Conservation (phyloP, 2,797 vertebrate species). For the Botia kubotai region DNA sequence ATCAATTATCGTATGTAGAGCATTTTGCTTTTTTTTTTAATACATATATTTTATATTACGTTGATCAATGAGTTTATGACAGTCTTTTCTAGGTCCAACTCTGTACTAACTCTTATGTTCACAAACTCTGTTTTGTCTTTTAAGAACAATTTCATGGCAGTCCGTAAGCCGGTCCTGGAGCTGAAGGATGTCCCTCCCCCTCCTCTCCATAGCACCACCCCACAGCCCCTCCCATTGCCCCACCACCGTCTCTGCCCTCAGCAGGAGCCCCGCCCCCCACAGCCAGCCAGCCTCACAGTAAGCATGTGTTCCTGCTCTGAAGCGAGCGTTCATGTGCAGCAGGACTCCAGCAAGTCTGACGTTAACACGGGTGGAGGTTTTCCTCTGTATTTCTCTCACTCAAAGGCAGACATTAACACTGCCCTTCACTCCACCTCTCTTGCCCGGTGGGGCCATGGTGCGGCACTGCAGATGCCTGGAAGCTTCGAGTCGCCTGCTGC, state of each 20-base stretch:
- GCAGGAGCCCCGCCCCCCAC: constrained; percentile 71
- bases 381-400: constrained; percentile 72
- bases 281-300: constrained; percentile 87
- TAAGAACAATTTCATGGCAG: constrained; percentile 94
- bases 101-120: too few species aligned
- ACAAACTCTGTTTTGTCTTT: constrained; percentile 51
- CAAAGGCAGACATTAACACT: constrained; percentile 71
- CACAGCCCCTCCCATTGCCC: constrained; percentile 82
- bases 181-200: constrained; percentile 91
- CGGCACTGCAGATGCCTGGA: constrained; percentile 46
- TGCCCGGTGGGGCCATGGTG: not conserved
- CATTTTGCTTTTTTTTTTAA: too few species aligned
- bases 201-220: constrained; percentile 75
- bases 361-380: constrained; percentile 61
- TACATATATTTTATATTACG: too few species aligned
- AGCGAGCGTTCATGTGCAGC: constrained; percentile 53
- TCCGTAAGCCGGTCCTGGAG: constrained; percentile 83
- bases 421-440: constrained; percentile 62
- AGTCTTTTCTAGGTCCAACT: too few species aligned
- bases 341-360: constrained; percentile 61
- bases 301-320: constrained; percentile 89
- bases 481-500: constrained; percentile 67
- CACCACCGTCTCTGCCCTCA: constrained; percentile 70
- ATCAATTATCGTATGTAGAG: too few species aligned
- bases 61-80: too few species aligned